phyloP scores from a whole-genome alignment of 2,888 invertebrate genomes.

The Drosophila emarginata region DNA sequence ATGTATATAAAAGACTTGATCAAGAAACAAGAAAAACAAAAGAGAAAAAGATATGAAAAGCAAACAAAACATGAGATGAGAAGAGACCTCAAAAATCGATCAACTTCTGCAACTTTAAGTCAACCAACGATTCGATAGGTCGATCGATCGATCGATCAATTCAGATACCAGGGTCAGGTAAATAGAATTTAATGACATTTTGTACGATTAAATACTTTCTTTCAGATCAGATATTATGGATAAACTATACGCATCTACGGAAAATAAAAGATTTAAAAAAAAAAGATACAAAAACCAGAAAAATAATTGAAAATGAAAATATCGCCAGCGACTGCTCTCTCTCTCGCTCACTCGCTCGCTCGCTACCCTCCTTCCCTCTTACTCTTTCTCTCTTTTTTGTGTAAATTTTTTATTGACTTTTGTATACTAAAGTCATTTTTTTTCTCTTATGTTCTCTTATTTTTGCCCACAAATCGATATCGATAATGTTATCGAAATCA shows the following conservation, averaged over 20 bases:
- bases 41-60: conserved; percentile 1
- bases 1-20: conserved; percentile 2
- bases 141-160: not conserved
- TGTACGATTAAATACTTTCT: conserved; percentile 49
- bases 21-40: conserved; percentile 19
- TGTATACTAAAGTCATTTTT: conserved; percentile 47
- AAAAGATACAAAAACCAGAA: conserved; percentile 7
- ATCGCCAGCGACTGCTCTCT: conserved; percentile 12
- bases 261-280: not conserved
- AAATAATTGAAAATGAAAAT: conserved; percentile 10
- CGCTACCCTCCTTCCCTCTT: conserved; percentile 15
- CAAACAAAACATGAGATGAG: conserved; percentile 2
- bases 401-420: not conserved
- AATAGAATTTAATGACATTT: conserved; percentile 49
- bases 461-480: conserved; percentile 56
- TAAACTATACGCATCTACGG: not conserved
- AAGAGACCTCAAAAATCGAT: not conserved
- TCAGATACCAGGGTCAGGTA: conserved; percentile 50
- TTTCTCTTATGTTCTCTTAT: conserved; percentile 70
- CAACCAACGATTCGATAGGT: not conserved
- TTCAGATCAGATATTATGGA: conserved; percentile 36
- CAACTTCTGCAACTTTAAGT: not conserved
- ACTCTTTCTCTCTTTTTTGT: not conserved
- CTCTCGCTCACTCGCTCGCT: conserved; percentile 12
- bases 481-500: conserved; percentile 4